These are phyloP conservation scores for Fopius arisanus DNA, from an alignment of 1,140 invertebrate species.

Conservation along the genomic window DNA sequence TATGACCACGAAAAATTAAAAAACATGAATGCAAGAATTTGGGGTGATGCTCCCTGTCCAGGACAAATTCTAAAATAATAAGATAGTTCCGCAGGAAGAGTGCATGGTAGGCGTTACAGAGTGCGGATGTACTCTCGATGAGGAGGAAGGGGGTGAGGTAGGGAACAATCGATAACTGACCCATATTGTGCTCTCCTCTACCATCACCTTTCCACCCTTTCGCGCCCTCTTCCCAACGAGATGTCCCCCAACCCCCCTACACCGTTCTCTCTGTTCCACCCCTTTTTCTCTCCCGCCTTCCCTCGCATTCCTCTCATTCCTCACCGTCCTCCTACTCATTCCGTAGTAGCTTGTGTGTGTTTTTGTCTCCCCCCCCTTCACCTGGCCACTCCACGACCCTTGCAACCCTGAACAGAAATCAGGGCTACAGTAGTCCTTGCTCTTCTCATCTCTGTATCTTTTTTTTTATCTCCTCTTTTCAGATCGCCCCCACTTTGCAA, in stretches of 20 bases:
- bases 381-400: background rate
- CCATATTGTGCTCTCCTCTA: conserved; percentile 60
- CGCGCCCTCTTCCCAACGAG: background rate
- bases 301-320: no score
- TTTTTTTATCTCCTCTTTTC: conserved; percentile 5
- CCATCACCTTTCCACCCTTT: conserved; percentile 34
- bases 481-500: background rate
- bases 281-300: no score
- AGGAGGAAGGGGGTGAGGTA: conserved; percentile 13
- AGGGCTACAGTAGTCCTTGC: conserved; percentile 12
- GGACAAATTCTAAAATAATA: conserved; percentile 46
- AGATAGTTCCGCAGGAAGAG: conserved; percentile 42
- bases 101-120: conserved; percentile 48
- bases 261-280: no score
- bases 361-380: conserved; percentile 21
- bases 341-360: conserved; percentile 25
- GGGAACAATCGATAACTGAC: conserved; percentile 62
- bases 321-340: conserved; percentile 20
- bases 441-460: conserved; percentile 10
- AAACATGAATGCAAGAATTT: no score
- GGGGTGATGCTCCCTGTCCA: background rate
- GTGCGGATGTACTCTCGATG: background rate
- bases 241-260: conserved; percentile 29
- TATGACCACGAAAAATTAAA: no score
- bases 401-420: background rate